A percentile compares a stretch with the other conserved stretches of the same genome.
phyloP scores from a whole-genome alignment of 2,888 invertebrate species.

The Lasioglossum pauxillum region DNA sequence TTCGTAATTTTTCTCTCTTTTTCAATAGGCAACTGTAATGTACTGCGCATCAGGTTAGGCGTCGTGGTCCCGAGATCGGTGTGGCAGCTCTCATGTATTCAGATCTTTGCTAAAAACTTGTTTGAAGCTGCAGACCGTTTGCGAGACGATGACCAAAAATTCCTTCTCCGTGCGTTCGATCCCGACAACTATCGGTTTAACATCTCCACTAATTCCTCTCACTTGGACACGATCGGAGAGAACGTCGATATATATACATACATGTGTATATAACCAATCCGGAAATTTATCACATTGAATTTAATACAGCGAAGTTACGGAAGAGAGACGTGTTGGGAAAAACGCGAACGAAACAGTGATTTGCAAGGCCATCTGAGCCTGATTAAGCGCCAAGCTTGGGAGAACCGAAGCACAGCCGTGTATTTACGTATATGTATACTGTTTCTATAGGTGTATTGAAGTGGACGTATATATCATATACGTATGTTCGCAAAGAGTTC shows the following conservation, averaged over 20 bases:
- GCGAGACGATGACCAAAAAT: slow-evolving; percentile 39
- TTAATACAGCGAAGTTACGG: slow-evolving; percentile 31
- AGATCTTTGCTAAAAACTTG: slow-evolving; percentile 35
- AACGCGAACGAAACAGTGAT: slow-evolving; percentile 49
- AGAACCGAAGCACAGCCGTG: slow-evolving; percentile 63
- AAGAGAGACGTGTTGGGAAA: slow-evolving; percentile 30
- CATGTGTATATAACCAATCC: slow-evolving; percentile 11
- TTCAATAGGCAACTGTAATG: slow-evolving; percentile 31
- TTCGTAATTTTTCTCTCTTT: not conserved
- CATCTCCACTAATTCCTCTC: slow-evolving; percentile 43
- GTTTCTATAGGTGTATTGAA: not conserved
- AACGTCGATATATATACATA: slow-evolving; percentile 2
- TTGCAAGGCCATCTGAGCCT: slow-evolving; percentile 66
- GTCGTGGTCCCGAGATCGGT: slow-evolving; percentile 31
- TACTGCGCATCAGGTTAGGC: slow-evolving; percentile 59
- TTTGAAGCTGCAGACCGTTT: slow-evolving; percentile 43
- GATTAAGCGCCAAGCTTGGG: slow-evolving; percentile 63
- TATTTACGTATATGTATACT: slow-evolving; percentile 9
- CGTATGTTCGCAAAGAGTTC: not conserved
- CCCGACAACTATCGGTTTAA: slow-evolving; percentile 48
- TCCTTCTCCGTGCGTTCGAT: slow-evolving; percentile 33
- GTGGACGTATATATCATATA: slow-evolving; percentile 19
- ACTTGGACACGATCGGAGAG: slow-evolving; percentile 11
- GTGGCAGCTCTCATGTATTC: slow-evolving; percentile 30
- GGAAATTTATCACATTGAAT: slow-evolving; percentile 51